phyloP scores from a whole-genome alignment of 2,113 vertebrate species.

The Pomatorhinus ruficollis region DNA sequence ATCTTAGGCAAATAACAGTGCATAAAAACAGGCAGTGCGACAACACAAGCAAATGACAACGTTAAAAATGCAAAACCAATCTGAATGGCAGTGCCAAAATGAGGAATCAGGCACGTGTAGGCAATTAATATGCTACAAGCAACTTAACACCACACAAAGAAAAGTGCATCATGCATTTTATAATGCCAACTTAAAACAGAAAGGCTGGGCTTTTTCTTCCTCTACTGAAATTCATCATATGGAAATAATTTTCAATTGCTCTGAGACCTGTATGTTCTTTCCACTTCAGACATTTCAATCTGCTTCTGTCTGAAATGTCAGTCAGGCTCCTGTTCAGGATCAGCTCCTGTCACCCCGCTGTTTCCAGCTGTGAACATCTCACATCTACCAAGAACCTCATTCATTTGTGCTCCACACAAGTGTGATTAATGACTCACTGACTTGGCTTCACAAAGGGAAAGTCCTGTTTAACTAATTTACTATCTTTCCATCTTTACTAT shows the following conservation, averaged over 20 bases:
- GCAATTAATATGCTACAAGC: neutral
- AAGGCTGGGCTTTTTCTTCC: neutral
- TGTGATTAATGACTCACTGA: neutral
- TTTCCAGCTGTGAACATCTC: neutral
- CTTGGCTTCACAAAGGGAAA: neutral
- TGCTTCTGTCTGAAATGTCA: neutral
- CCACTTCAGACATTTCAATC: neutral
- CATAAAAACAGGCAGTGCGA: neutral
- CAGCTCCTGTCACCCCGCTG: neutral
- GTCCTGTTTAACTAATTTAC: neutral
- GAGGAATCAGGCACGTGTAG: accelerated
- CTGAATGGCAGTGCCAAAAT: neutral
- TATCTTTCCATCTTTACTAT: neutral
- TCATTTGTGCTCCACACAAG: neutral
- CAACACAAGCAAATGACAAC: neutral
- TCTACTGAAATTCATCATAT: neutral
- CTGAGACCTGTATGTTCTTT: neutral
- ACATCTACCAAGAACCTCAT: neutral
- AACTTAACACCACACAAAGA: neutral
- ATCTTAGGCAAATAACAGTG: neutral
- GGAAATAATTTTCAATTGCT: neutral
- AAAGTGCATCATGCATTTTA: neutral
- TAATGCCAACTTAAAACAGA: neutral
- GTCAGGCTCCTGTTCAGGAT: neutral
- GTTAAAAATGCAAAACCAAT: neutral